phyloP scores from a whole-genome alignment of 2,888 invertebrate species.

The Trachelus troglodyta region DNA sequence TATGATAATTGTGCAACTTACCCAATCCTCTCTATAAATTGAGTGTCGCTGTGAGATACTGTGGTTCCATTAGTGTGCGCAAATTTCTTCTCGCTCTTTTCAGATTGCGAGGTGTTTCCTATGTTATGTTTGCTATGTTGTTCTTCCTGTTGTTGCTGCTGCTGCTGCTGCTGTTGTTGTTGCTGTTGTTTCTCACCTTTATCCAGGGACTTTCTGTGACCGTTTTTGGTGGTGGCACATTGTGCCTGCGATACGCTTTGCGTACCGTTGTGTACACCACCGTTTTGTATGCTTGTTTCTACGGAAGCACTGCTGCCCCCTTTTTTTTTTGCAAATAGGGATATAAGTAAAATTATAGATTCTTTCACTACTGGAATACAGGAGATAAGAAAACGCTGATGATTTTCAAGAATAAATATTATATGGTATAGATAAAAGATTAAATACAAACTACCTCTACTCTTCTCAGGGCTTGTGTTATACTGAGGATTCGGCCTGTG shows the following conservation, averaged over 20 bases:
- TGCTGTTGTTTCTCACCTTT: conserved; percentile 62
- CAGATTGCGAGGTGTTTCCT: conserved; percentile 55
- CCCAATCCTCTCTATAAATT: conserved; percentile 68
- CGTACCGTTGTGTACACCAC: conserved; percentile 57
- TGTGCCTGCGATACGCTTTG: conserved; percentile 55
- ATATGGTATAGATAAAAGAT: neutral
- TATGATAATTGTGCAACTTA: conserved; percentile 32
- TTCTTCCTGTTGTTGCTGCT: conserved; percentile 40
- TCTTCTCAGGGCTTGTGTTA: conserved; percentile 67
- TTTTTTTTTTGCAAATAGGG: neutral
- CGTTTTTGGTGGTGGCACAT: conserved; percentile 64
- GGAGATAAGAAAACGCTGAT: neutral
- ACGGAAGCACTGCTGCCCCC: conserved; percentile 40
- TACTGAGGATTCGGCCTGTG: conserved; percentile 61
- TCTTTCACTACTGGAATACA: neutral
- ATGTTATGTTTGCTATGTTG: conserved; percentile 58
- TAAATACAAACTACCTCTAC: conserved; percentile 66
- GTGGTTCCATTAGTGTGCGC: conserved; percentile 66
- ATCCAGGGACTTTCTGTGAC: conserved; percentile 70
- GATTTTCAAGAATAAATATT: neutral
- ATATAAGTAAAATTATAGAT: neutral
- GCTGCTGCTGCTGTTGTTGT: conserved; percentile 4
- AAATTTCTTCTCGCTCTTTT: conserved; percentile 64
- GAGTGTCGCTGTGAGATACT: conserved; percentile 63
- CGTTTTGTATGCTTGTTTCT: conserved; percentile 60